These are phyloP conservation scores for Montipora capitata DNA, from an alignment of 92 coral and sea anemone species.

Conservation along the genomic window DNA sequence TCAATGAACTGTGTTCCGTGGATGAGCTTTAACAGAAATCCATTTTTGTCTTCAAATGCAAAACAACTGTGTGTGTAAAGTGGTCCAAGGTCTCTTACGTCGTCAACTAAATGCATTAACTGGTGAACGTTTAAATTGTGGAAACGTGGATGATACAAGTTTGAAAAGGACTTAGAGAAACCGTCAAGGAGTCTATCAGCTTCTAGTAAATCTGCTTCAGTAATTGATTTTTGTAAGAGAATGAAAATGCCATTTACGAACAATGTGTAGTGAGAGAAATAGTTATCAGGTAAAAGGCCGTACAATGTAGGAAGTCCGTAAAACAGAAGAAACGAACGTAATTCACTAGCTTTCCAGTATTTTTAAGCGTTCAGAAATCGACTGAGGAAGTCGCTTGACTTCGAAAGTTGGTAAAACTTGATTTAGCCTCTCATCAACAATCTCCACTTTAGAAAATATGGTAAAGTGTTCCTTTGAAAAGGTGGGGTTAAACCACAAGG, in stretches of 20 bases:
- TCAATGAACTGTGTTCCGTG: too few relatives aligned
- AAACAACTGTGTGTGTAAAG: too few relatives aligned
- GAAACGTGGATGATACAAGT: too few relatives aligned
- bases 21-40: too few relatives aligned
- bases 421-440: slow-evolving; percentile 41
- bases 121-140: too few relatives aligned
- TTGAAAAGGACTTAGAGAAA: too few relatives aligned
- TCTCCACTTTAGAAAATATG: slow-evolving; percentile 13
- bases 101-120: too few relatives aligned
- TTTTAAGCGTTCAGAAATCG: neutral
- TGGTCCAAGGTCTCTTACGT: too few relatives aligned
- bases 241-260: slow-evolving; percentile 57
- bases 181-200: too few relatives aligned
- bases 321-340: slow-evolving; percentile 75
- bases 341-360: slow-evolving; percentile 7
- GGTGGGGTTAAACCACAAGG: slow-evolving; percentile 59
- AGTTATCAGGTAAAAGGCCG: slow-evolving; percentile 61
- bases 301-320: slow-evolving; percentile 67
- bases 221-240: slow-evolving; percentile 56
- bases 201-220: too few relatives aligned
- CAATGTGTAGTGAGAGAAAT: slow-evolving; percentile 45
- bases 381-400: slow-evolving; percentile 57
- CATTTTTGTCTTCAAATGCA: too few relatives aligned
- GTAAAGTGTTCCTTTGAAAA: slow-evolving; percentile 39
- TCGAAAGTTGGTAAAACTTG: slow-evolving; percentile 61